Base-by-base conservation (phyloP, 1,140 invertebrate genomes). In the Lepidurus packardi region DNA sequence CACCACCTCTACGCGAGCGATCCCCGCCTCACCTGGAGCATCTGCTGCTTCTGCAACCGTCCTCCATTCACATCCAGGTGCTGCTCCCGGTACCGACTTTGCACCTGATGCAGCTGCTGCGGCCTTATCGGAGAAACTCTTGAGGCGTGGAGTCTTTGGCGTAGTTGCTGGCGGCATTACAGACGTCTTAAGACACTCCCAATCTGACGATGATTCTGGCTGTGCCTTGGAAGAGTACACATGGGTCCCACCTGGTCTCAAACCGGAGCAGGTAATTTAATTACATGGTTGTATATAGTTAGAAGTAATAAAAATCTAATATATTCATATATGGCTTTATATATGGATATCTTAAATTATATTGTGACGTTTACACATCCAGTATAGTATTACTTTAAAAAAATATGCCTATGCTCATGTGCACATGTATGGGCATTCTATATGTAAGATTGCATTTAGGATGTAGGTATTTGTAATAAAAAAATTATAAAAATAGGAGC, bases 211-310 rank as follows among this genome's bases (percentile, higher is more conserved):
- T 84, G 97, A 98, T 86, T 96, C 94, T 74, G 96, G 97, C 9
- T 98, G 96, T 84, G 95, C 96, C 7, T 87, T 98, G 74, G 96
- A 98, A 84, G 97, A 99, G 84, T 99, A 98, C 86, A 96, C 95
- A 0, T 99, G 97, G 97, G 94, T 98, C 74, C 97, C 97, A 53
- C 94, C 94, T 5, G 96, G 96, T 79, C 88, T 98, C 5, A 91
- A 95, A 85, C 95, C 96, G 11, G 96, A 98, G 87, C 96, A 97
- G 91, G 96, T 98, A 86, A 88, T 84, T 11, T 73, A 73, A 73
- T 24, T n/a, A n/a, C 3, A 73, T 34, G 3, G 2, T 3, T 34
- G 34, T 34, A 34, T 2, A 34, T 3, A 34, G 34, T 34, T 34
- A 34, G 3, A 34, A 34, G 34, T 4, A 34, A 34, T 34, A 34